phyloP scores from a whole-genome alignment of 2,888 invertebrate genomes.

The Lampropteryx suffumata region DNA sequence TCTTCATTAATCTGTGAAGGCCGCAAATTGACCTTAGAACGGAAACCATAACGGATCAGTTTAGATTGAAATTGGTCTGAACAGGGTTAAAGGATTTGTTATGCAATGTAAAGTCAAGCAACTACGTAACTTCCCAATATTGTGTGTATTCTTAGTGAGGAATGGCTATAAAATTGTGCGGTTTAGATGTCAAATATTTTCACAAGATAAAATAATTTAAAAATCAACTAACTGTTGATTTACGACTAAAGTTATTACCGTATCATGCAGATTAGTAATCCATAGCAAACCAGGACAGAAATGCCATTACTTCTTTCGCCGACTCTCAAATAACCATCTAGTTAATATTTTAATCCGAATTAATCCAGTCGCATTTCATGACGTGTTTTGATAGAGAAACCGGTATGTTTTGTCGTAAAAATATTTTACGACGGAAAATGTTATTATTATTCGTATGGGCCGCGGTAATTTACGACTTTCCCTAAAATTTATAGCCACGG shows the following conservation, averaged over 20 bases:
- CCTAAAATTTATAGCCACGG: constrained; percentile 49
- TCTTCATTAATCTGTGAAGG: constrained; percentile 63
- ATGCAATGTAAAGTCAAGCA: too few species aligned
- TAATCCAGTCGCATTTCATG: constrained; percentile 38
- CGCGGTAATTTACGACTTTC: constrained; percentile 65
- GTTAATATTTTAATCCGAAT: constrained; percentile 32
- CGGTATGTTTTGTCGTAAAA: constrained; percentile 67
- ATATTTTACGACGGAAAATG: constrained; percentile 63
- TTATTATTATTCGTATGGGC: constrained; percentile 61
- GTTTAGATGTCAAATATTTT: too few species aligned
- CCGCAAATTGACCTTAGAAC: constrained; percentile 56
- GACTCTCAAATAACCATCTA: constrained; percentile 18
- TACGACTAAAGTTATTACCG: not conserved
- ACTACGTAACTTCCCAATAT: too few species aligned
- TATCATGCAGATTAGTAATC: constrained; percentile 24
- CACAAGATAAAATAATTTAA: too few species aligned
- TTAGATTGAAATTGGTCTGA: constrained; percentile 22
- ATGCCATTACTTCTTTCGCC: constrained; percentile 23
- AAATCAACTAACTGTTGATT: not conserved
- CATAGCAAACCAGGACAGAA: constrained; percentile 1
- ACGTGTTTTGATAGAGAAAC: constrained; percentile 54
- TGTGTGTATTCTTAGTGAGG: too few species aligned
- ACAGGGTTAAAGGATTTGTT: too few species aligned
- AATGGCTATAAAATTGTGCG: too few species aligned
- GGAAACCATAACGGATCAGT: constrained; percentile 20